phyloP scores from a whole-genome alignment of 2,113 vertebrate genomes.

The Perognathus longimembris region DNA sequence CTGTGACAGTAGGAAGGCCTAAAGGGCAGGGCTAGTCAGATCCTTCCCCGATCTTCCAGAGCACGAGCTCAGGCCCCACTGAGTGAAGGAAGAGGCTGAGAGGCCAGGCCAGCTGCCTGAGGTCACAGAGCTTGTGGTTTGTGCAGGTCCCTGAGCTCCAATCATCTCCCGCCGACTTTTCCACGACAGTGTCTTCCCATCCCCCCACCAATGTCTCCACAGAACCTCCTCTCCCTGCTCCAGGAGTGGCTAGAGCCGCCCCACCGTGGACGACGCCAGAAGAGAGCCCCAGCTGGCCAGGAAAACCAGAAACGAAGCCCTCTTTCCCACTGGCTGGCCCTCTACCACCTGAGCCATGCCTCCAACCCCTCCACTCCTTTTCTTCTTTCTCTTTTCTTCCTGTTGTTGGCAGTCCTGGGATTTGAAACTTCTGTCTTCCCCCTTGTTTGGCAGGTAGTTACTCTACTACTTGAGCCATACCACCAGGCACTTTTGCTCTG shows the following conservation, averaged over 20 bases:
- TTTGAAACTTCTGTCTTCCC: too few relatives aligned
- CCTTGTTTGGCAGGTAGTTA: too few relatives aligned
- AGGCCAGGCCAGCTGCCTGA: background rate
- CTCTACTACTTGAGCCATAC: too few relatives aligned
- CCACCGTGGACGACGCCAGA: background rate
- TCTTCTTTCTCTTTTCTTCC: too few relatives aligned
- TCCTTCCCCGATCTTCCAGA: background rate
- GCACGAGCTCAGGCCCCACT: background rate
- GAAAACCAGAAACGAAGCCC: background rate
- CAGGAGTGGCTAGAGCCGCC: background rate
- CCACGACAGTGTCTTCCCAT: too few relatives aligned
- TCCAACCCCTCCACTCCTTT: too few relatives aligned
- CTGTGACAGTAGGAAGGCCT: background rate
- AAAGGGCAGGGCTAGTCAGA: background rate
- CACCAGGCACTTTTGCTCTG: too few relatives aligned
- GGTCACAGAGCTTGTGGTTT: background rate
- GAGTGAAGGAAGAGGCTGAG: background rate
- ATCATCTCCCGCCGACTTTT: background rate
- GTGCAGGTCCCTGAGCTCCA: background rate
- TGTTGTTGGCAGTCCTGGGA: too few relatives aligned
- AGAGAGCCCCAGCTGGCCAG: background rate
- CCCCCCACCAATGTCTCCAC: background rate
- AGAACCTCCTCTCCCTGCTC: background rate
- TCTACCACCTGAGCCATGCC: too few relatives aligned
- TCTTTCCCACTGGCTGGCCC: too few relatives aligned